A percentile compares a stretch with the other conserved stretches of the same genome.
Evolutionary conservation across 2,888 invertebrate genomes (phyloP).

Genomic region (Rhyacophila evoluta): DNA sequence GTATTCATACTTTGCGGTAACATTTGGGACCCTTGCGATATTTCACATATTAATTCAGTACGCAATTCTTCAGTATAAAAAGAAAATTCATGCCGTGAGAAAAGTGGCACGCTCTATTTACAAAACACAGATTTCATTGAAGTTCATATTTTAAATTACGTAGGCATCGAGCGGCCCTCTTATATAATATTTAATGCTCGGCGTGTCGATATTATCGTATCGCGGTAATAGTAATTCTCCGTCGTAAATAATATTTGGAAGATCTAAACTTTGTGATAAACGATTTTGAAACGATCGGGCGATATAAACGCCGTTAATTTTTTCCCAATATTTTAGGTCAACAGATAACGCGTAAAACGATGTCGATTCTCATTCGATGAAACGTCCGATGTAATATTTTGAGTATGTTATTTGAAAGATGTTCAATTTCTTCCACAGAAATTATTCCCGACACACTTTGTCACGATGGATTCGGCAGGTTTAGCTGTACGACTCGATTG

Average conservation of each 20-base stretch:
- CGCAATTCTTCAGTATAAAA: no score
- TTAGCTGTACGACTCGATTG: no score
- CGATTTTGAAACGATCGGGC: not conserved
- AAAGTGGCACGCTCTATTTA: not conserved
- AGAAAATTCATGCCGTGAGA: not conserved
- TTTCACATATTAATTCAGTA: no score
- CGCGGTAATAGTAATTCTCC: not conserved
- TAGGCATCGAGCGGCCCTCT: not conserved
- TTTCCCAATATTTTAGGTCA: not conserved
- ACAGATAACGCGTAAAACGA: not conserved
- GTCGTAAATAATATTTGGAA: not conserved
- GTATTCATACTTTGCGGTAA: no score
- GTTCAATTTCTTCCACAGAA: no score
- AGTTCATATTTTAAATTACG: not conserved
- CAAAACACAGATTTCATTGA: not conserved
- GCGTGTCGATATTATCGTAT: not conserved
- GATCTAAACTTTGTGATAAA: conserved; percentile 1
- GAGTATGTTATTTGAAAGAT: no score
- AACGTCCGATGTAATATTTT: not conserved
- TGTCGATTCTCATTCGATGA: not conserved
- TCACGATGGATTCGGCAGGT: not conserved
- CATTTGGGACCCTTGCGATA: no score
- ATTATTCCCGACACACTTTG: no score
- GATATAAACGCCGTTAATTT: not conserved
- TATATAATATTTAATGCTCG: not conserved